These are phyloP conservation scores for Drosophila athabasca DNA, from an alignment of 1,140 invertebrate genomes.

Conservation along the genomic window DNA sequence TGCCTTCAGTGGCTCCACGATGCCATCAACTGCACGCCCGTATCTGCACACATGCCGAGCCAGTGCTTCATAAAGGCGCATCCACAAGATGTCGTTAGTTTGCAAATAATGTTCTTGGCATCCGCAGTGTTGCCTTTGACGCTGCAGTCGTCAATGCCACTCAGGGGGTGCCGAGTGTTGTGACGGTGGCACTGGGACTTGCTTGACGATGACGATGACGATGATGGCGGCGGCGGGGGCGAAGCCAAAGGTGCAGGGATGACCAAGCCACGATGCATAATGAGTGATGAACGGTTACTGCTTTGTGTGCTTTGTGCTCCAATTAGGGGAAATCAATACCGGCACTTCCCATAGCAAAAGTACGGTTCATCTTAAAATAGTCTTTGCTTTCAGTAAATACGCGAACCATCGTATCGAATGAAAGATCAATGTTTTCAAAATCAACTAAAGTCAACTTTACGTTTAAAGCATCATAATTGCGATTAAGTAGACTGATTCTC, in stretches of 20 bases:
- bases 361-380: too few relatives aligned
- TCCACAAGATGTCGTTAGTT: conserved; percentile 46
- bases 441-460: too few relatives aligned
- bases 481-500: too few relatives aligned
- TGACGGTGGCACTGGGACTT: not conserved
- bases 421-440: too few relatives aligned
- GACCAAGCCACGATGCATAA: conserved; percentile 4
- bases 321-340: conserved; percentile 3
- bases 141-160: conserved; percentile 43
- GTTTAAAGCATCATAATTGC: too few relatives aligned
- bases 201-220: conserved; percentile 10
- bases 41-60: conserved; percentile 18
- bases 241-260: not conserved
- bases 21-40: conserved; percentile 8
- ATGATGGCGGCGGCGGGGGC: conserved; percentile 1
- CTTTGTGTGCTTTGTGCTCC: conserved; percentile 1
- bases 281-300: conserved; percentile 14
- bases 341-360: too few relatives aligned
- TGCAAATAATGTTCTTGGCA: conserved; percentile 50
- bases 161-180: not conserved
- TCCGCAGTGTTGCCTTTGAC: conserved; percentile 37
- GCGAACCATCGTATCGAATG: too few relatives aligned
- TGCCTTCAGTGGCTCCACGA: not conserved
- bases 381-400: too few relatives aligned
- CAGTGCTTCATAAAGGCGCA: conserved; percentile 41